Evolutionary conservation across 2,797 vertebrate genomes (phyloP).

Genomic region (Bradypodion ventrale): DNA sequence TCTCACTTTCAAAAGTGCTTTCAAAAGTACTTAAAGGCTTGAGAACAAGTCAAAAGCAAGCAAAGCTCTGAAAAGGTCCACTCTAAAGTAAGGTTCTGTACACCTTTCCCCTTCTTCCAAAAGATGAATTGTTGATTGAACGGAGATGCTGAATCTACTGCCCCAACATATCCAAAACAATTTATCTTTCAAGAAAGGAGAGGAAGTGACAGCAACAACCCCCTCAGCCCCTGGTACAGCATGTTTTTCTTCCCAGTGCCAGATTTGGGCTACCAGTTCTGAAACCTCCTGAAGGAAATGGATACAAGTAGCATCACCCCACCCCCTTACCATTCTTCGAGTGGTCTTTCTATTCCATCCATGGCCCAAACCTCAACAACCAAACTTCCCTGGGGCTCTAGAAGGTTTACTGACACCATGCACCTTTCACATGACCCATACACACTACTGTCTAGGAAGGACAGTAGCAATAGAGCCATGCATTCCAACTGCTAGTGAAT

Average conservation of each 20-base stretch:
- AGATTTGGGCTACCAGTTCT: neutral
- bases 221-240: neutral
- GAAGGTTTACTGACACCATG: neutral
- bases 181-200: neutral
- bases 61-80: no score
- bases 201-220: neutral
- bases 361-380: neutral
- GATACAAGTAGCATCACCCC: neutral
- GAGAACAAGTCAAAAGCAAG: no score
- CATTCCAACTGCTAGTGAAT: neutral
- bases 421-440: neutral
- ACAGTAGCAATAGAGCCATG: neutral
- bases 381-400: neutral
- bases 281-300: neutral
- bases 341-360: no score
- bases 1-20: no score
- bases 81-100: neutral
- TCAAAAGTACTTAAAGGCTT: no score
- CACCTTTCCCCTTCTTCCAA: neutral
- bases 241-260: neutral
- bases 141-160: neutral
- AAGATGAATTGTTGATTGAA: neutral
- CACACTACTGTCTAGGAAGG: neutral
- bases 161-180: neutral
- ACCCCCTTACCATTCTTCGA: neutral